Base-by-base conservation (phyloP, 2,888 invertebrate genomes). In the Orchesellides sinensis region DNA sequence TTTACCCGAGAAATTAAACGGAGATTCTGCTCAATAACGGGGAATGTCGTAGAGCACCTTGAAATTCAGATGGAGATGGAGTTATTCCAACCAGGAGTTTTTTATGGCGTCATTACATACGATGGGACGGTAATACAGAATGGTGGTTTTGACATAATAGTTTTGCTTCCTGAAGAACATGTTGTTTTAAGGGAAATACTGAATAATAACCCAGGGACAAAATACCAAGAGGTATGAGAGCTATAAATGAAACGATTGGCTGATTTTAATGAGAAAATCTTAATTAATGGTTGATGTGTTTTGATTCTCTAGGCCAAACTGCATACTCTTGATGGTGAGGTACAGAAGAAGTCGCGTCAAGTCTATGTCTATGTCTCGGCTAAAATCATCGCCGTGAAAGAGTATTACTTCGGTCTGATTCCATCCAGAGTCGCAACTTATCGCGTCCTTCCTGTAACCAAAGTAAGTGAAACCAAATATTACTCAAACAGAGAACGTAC, bases 81-180 rank as follows among this genome's bases (percentile, higher is more conserved):
- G 75, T 52, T 88, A 23, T 87, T 86, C 56, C 78, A 82, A 8
- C 84, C 88, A 2, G 88, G 88, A 25, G 78, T 84, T 8, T 87
- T 84, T 65, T 77, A 65, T 21, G 87, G 86, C 23, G 77, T 61
- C 2, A 84, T 88, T 21, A 69, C 47, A 10, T 88, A 88, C 47
- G 72, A 84, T 40, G 83, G 77, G 2, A 35, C 40, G n/a, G 45
- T 77, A 8, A 85, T 88, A 68, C 81, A 83, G 49, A 87, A 86
- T 84, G 88, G 88, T 45, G 65, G 66, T 10, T 87, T 88, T 80
- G 88, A 88, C 32, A 82, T 87, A 14, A 80, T 87, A n/a, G 84
- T 84, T 14, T 35, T 88, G 10, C 78, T 85, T n/a, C 68, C 83
- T 2, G 84, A 86, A 35, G 88, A 88, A 69, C 84, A 88, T 66